These are phyloP conservation scores for Lepidocyrtinus sp. DNA, from an alignment of 2,888 invertebrate species.

Conservation along the genomic window DNA sequence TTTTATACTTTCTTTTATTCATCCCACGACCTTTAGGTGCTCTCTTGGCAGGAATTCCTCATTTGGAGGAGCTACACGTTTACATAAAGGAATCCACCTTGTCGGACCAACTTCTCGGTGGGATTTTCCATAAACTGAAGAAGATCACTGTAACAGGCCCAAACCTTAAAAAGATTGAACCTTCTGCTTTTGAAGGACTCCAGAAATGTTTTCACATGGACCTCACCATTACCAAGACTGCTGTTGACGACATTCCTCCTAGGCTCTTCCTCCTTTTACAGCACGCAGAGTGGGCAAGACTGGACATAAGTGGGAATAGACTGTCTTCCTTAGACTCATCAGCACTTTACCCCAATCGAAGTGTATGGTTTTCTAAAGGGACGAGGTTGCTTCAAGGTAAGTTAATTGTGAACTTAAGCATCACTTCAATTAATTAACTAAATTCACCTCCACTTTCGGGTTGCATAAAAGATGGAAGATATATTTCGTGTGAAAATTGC, in stretches of 20 bases:
- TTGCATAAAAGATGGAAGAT: too few species aligned
- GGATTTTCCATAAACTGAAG: conserved; percentile 84
- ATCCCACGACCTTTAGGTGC: too few species aligned
- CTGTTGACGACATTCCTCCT: conserved; percentile 84
- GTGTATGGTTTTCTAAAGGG: conserved; percentile 89
- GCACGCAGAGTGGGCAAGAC: conserved; percentile 70
- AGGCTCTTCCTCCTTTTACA: conserved; percentile 73
- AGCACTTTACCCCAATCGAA: conserved; percentile 88
- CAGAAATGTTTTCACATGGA: conserved; percentile 83
- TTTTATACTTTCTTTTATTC: too few species aligned
- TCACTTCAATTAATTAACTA: too few species aligned
- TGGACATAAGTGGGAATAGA: conserved; percentile 87
- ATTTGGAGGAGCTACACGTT: conserved; percentile 83
- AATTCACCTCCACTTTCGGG: too few species aligned
- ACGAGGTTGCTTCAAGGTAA: conserved; percentile 89
- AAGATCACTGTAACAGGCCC: conserved; percentile 86
- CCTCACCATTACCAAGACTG: conserved; percentile 84
- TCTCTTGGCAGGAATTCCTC: conserved; percentile 81
- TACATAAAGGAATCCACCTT: conserved; percentile 83
- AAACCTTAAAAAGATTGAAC: conserved; percentile 82
- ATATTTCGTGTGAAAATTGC: too few species aligned
- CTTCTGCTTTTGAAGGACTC: conserved; percentile 84
- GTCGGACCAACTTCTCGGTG: conserved; percentile 83
- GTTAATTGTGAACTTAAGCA: too few species aligned
- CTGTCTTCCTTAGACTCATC: conserved; percentile 85